Conservation (phyloP, 2,888 invertebrate genomes). For the Linnaemya tessellans region DNA sequence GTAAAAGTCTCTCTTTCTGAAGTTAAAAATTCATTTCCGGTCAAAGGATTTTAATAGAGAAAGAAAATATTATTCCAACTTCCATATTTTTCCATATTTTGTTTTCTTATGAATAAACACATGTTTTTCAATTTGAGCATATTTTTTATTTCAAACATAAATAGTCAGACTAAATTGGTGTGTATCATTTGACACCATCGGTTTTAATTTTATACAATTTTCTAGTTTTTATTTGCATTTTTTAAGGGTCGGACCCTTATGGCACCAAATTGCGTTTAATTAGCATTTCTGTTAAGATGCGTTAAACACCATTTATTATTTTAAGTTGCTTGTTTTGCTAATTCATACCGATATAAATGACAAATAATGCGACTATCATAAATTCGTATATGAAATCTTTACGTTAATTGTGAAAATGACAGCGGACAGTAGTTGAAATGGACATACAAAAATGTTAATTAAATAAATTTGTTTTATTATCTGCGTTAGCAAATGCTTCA, state of each 20-base stretch:
- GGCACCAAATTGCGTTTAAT: conserved; percentile 59
- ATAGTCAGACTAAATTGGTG: conserved; percentile 43
- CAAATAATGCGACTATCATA: not conserved
- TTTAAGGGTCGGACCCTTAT: conserved; percentile 57
- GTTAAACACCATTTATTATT: conserved; percentile 63
- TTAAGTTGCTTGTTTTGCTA: conserved; percentile 40
- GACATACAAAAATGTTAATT: not conserved
- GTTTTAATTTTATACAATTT: conserved; percentile 19
- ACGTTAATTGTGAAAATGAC: not conserved
- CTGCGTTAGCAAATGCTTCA: too few relatives aligned
- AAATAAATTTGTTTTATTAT: not conserved
- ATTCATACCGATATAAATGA: conserved; percentile 33
- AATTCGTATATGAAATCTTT: conserved; percentile 13
- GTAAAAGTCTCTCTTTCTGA: not conserved
- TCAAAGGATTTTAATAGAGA: conserved; percentile 50
- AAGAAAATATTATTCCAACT: not conserved
- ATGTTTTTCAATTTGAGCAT: conserved; percentile 9
- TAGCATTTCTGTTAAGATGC: conserved; percentile 36
- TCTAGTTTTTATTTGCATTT: conserved; percentile 3
- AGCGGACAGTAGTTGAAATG: not conserved
- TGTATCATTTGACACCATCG: conserved; percentile 61
- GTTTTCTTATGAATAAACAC: conserved; percentile 34
- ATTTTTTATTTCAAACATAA: conserved; percentile 20
- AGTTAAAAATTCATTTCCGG: conserved; percentile 64
- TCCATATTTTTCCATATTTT: conserved; percentile 2